Evolutionary conservation across 2,888 invertebrate genomes (phyloP).

Genomic region (Nesidiocoris tenuis): DNA sequence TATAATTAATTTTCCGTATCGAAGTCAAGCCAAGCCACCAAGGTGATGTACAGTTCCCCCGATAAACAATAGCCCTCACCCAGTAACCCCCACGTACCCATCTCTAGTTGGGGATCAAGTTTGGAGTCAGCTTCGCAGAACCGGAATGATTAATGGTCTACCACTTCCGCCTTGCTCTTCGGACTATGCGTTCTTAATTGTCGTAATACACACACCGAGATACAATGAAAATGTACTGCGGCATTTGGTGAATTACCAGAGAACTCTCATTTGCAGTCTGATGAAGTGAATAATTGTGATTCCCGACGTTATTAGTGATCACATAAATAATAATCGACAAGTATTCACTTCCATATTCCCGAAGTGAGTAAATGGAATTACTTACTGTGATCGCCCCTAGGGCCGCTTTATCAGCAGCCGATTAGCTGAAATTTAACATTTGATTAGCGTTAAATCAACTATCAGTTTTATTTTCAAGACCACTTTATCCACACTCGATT

Average conservation of each 20-base stretch:
- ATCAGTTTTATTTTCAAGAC: no score
- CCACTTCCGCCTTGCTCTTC: not conserved
- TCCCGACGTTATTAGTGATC: no score
- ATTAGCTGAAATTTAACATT: no score
- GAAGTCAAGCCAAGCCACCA: conserved; percentile 15
- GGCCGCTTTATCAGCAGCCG: no score
- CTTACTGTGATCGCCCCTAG: no score
- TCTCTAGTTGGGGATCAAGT: not conserved
- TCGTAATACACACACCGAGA: not conserved
- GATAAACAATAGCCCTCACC: conserved; percentile 22
- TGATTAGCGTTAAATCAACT: no score
- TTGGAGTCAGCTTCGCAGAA: conserved; percentile 2
- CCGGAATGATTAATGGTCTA: conserved; percentile 17
- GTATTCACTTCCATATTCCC: not conserved
- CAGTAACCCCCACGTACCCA: no score
- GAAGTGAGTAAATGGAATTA: no score
- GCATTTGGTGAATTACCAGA: not conserved
- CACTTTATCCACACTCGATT: no score
- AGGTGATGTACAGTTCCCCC: not conserved
- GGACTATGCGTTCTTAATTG: not conserved
- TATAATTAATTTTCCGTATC: conserved; percentile 38
- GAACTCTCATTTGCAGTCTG: no score
- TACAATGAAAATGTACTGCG: not conserved
- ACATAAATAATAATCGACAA: not conserved
- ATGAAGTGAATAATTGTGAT: no score